Conservation (phyloP, 2,113 vertebrate species). For the Pseudopipra pipra region DNA sequence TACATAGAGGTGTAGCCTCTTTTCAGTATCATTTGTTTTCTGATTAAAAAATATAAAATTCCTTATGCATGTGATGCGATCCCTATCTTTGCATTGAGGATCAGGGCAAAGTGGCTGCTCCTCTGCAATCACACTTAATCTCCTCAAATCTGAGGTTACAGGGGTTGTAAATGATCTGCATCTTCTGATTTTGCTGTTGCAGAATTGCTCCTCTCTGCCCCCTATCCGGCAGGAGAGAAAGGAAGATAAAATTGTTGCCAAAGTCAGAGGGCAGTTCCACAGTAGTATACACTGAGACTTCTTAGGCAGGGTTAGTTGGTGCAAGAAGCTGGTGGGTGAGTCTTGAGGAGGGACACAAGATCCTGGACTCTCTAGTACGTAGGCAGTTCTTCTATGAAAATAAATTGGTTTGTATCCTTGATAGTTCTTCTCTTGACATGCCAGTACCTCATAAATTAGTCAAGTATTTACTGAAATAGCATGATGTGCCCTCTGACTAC, state of each 20-base stretch:
- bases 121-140: not conserved
- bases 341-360: not conserved
- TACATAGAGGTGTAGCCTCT: not conserved
- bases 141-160: not conserved
- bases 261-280: not conserved
- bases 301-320: not conserved
- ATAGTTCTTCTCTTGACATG: not conserved
- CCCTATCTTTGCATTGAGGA: not conserved
- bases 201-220: constrained; percentile 21
- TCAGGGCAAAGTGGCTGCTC: not conserved
- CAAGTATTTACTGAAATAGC: not conserved
- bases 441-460: not conserved
- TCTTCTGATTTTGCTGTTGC: not conserved
- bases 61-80: fast-evolving
- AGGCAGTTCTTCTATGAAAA: not conserved
- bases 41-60: not conserved
- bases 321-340: not conserved
- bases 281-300: fast-evolving
- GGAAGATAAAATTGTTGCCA: not conserved
- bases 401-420: not conserved
- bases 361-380: not conserved
- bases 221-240: not conserved
- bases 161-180: fast-evolving
- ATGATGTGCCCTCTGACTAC: not conserved
- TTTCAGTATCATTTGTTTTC: not conserved